Conservation (phyloP, 2,888 invertebrate genomes). For the Xylocampa areola region DNA sequence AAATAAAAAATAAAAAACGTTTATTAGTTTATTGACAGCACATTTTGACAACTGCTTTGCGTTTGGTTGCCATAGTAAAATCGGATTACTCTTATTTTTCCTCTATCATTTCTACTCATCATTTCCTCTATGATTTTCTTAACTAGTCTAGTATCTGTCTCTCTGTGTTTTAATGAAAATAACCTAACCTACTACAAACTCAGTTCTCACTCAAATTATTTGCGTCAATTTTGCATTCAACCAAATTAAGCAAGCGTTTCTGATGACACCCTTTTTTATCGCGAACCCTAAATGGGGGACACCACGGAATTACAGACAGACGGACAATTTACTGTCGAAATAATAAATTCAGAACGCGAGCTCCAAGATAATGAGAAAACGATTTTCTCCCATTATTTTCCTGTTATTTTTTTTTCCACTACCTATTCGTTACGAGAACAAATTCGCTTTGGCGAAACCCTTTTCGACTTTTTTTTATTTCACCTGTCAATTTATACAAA, state of each 20-base stretch:
- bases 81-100: too few species aligned
- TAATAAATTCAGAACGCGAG: constrained; percentile 58
- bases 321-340: constrained; percentile 56
- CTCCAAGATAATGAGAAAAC: constrained; percentile 56
- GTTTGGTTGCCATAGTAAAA: too few species aligned
- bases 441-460: constrained; percentile 21
- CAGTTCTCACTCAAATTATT: constrained; percentile 19
- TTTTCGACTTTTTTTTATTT: constrained; percentile 14
- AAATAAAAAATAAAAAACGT: too few species aligned
- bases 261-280: constrained; percentile 37
- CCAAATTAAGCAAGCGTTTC: constrained; percentile 20
- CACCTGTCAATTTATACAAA: constrained; percentile 20
- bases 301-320: constrained; percentile 49
- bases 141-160: not conserved
- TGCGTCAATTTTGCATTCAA: constrained; percentile 10
- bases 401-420: constrained; percentile 31
- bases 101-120: too few species aligned
- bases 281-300: constrained; percentile 35
- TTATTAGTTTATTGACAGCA: too few species aligned
- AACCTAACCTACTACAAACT: not conserved
- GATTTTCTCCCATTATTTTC: constrained; percentile 52
- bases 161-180: not conserved
- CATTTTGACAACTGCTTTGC: too few species aligned
- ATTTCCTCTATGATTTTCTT: too few species aligned
- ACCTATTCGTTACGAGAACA: constrained; percentile 24